These are phyloP conservation scores for Agapornis canus DNA, from an alignment of 2,797 vertebrate species.

Conservation along the genomic window DNA sequence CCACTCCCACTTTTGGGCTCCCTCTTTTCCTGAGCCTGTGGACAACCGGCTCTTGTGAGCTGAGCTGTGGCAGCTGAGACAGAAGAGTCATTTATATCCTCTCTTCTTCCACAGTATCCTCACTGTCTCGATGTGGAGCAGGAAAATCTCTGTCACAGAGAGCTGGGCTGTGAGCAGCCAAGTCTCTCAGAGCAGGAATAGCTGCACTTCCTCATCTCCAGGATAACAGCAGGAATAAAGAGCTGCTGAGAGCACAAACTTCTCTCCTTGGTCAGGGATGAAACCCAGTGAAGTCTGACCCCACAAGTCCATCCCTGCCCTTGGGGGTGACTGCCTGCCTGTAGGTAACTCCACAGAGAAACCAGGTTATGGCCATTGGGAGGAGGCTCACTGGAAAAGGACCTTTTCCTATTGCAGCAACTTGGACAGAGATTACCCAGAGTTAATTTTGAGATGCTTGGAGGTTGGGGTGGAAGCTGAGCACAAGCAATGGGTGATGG, in stretches of 20 bases:
- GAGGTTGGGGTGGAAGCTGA: neutral
- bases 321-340: neutral
- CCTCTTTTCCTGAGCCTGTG: neutral
- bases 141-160: neutral
- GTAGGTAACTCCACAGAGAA: neutral
- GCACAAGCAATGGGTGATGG: neutral
- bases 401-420: neutral
- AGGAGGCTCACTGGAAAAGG: neutral
- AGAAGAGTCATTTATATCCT: neutral
- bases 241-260: neutral
- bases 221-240: neutral
- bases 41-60: neutral
- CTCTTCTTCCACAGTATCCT: neutral
- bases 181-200: neutral
- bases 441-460: neutral
- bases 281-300: accelerated
- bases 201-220: neutral
- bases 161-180: neutral
- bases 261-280: neutral
- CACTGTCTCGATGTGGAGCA: neutral
- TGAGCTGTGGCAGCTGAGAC: neutral
- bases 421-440: neutral
- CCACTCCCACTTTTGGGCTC: neutral
- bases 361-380: neutral
- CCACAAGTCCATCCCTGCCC: neutral